A percentile compares a stretch with the other conserved stretches of the same genome.
Conservation (phyloP, 2,113 vertebrate genomes). For the Corynorhinus townsendii region DNA sequence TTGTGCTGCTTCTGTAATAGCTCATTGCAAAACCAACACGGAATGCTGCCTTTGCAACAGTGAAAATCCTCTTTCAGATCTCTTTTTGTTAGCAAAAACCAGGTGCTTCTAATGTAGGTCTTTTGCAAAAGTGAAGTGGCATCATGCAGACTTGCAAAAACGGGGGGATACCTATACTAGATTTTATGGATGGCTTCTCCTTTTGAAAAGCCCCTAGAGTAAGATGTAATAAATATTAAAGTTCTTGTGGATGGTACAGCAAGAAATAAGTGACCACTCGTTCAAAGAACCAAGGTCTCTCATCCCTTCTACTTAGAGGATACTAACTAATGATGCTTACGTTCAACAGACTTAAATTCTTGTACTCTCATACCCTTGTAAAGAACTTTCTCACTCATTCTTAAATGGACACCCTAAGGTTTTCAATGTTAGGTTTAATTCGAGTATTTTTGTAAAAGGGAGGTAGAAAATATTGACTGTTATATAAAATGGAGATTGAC, state of each 20-base stretch:
- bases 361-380: background rate
- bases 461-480: background rate
- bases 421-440: background rate
- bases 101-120: background rate
- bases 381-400: background rate
- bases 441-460: background rate
- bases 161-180: background rate
- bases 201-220: background rate
- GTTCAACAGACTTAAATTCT: background rate
- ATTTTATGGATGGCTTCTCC: background rate
- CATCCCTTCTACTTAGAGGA: background rate
- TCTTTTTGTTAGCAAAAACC: background rate
- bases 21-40: background rate
- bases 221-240: background rate
- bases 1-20: background rate
- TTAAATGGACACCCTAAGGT: slow-evolving; percentile 7
- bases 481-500: background rate
- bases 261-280: background rate
- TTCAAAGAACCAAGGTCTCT: background rate
- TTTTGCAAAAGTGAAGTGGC: background rate
- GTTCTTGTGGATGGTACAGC: background rate
- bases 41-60: background rate
- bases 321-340: background rate
- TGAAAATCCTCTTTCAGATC: background rate
- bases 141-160: background rate